Base-by-base conservation (phyloP, 2,888 invertebrate species). In the Hoplodrina blanda region DNA sequence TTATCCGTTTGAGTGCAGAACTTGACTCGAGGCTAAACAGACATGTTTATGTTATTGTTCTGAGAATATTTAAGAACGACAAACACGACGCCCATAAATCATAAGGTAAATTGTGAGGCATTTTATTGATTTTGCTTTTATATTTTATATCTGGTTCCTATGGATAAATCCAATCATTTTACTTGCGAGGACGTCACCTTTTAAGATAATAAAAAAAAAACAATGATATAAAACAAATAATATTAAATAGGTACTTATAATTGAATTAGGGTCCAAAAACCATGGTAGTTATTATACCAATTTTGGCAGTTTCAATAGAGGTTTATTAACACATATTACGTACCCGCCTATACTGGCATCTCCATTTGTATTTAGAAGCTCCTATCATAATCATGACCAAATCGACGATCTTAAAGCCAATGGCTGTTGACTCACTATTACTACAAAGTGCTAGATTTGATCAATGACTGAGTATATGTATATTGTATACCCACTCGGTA, bases 1-100 rank as follows among this genome's bases (percentile, higher is more conserved):
- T 85, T 67, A 78, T 78, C 82, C 77, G 80, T 83, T 84, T 84
- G 82, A 86, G 90, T 89, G 88, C 86, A 75, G 76, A 88, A 85
- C 84, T 87, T 81, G 83, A 86, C 86, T 83, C 86, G 84, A 89
- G 87, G 87, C 88, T 85, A 87, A 82, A 85, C 85, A 88, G 89
- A 89, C 85, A 86, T 79, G 84, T 87, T 83, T 83, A 81, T 85
- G 75, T 82, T 86, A 85, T 85, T 83, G 81, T 92, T 91, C 90
- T 82, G 78, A 87, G 89, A 90, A 89, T 73, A 76, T 83, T 82
- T 73, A 76, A 69, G 80, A 81, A 83, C 76, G 68, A 84, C 80
- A 85, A 86, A 84, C 82, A 84, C 82, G 76, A 84, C 79, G 83
- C 69, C 77, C 69, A 85, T 88, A 87, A 87, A 85, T 82, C 68